Evolutionary conservation across 2,797 vertebrate species (phyloP).

Genomic region (Platalea minor): DNA sequence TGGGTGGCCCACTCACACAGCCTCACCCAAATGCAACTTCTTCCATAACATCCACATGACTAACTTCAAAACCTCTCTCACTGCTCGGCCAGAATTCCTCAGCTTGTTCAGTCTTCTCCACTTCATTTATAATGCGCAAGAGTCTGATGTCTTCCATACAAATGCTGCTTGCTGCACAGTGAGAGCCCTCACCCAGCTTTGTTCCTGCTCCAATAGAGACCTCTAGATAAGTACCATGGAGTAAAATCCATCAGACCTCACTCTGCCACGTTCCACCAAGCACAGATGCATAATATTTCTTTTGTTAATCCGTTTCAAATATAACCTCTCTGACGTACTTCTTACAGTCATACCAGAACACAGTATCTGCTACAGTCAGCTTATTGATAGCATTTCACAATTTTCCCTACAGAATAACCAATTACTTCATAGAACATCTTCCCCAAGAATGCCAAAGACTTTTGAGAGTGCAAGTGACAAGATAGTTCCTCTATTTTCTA

Average conservation of each 20-base stretch:
- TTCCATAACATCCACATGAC: not conserved
- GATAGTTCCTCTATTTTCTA: not conserved
- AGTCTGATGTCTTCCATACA: not conserved
- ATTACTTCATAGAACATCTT: not conserved
- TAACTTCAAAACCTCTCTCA: not conserved
- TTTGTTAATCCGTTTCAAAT: conserved; percentile 15
- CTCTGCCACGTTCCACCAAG: not conserved
- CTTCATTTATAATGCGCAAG: not conserved
- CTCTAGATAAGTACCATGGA: not conserved
- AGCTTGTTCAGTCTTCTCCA: not conserved
- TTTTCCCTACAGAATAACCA: not conserved
- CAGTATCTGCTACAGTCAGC: not conserved
- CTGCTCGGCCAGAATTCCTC: not conserved
- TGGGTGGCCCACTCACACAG: not conserved
- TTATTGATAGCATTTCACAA: not conserved
- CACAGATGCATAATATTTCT: not conserved
- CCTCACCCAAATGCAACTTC: not conserved
- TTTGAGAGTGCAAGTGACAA: not conserved
- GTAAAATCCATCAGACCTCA: not conserved
- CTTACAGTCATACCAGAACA: not conserved
- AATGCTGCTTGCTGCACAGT: not conserved
- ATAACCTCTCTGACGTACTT: conserved; percentile 10
- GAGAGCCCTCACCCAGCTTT: not conserved
- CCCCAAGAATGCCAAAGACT: not conserved
- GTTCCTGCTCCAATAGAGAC: not conserved